A percentile compares a stretch with the other conserved stretches of the same genome.
These are phyloP conservation scores for Oxyteleia sp. DNA, from an alignment of 2,888 invertebrate genomes.

Conservation along the genomic window DNA sequence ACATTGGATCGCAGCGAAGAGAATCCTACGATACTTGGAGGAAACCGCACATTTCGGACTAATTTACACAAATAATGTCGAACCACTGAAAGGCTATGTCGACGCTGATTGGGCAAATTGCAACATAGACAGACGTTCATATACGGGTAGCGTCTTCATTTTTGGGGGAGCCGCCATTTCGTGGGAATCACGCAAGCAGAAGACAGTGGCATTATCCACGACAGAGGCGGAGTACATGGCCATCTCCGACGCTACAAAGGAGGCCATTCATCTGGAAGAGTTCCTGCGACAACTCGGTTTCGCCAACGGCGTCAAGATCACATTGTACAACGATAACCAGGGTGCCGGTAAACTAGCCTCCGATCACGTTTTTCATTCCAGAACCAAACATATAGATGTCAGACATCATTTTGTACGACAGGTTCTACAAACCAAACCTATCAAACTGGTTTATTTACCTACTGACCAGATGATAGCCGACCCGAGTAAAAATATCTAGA, in stretches of 20 bases:
- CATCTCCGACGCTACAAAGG: background rate
- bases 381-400: conserved; percentile 2
- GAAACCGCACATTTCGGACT: background rate
- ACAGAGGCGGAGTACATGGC: background rate
- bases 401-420: conserved; percentile 6
- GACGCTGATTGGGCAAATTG: conserved; percentile 36
- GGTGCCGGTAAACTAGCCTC: background rate
- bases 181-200: conserved; percentile 60
- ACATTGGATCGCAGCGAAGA: background rate
- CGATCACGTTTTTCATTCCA: background rate
- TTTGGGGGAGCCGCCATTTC: conserved; percentile 12
- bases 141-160: conserved; percentile 5
- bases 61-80: background rate
- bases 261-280: background rate
- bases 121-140: background rate
- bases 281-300: background rate
- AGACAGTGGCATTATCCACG: conserved; percentile 39
- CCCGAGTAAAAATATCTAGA: too few species aligned
- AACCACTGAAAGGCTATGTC: background rate
- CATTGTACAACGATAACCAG: background rate
- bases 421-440: conserved; percentile 2
- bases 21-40: background rate
- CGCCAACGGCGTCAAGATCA: too few species aligned
- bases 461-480: conserved; percentile 4
- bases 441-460: background rate